Percentiles rank a stretch among this genome's conserved stretches.
These are phyloP conservation scores for Pseudochirops corinnae DNA, from an alignment of 2,797 vertebrate genomes.

Conservation along the genomic window DNA sequence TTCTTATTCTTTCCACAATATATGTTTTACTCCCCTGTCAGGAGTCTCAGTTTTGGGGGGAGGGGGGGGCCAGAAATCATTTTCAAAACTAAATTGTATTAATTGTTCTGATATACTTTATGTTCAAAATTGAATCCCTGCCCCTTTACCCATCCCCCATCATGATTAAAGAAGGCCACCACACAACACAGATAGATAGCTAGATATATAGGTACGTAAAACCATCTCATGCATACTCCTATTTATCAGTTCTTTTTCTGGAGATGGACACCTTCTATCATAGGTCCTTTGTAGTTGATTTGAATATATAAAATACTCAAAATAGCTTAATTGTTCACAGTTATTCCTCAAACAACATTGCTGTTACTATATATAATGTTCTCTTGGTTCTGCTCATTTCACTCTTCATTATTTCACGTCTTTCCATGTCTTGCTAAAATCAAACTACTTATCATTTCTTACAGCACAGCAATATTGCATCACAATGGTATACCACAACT, in stretches of 20 bases:
- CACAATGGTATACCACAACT: neutral
- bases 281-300: neutral
- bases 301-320: neutral
- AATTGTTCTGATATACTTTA: neutral
- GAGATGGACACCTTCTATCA: neutral
- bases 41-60: neutral
- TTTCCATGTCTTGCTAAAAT: neutral
- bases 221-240: neutral
- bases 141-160: neutral
- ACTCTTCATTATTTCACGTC: neutral
- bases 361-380: neutral
- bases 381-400: neutral
- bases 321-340: neutral
- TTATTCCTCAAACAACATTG: neutral
- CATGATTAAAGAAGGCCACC: neutral
- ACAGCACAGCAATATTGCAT: neutral
- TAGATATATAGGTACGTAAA: neutral
- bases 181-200: neutral
- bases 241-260: neutral
- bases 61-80: neutral
- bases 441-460: neutral
- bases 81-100: neutral
- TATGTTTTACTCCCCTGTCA: neutral
- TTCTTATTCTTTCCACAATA: neutral
- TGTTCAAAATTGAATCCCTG: neutral